Conservation (phyloP, 2,888 invertebrate genomes). For the Aphelenchoides bicaudatus region DNA sequence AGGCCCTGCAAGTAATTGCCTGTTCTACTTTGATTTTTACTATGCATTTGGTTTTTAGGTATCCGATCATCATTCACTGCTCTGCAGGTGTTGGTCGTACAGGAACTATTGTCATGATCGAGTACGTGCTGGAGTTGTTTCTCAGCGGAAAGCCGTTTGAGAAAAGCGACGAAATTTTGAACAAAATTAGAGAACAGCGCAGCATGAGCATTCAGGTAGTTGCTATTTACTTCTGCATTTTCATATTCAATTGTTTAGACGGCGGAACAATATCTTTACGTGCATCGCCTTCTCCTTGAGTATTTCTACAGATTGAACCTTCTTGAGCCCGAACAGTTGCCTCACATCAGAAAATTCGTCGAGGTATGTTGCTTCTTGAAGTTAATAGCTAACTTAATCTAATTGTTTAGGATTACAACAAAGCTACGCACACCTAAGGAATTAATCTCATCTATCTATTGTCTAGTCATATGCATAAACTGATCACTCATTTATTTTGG, state of each 20-base stretch:
- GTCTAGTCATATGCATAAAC: no score
- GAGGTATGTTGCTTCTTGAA: no score
- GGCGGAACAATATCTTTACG: not conserved
- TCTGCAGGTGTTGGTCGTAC: conserved; percentile 27
- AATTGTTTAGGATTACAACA: no score
- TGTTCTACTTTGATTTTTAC: no score
- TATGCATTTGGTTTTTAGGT: no score
- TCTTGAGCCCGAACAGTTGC: not conserved
- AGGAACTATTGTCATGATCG: conserved; percentile 24
- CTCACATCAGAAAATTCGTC: conserved; percentile 4
- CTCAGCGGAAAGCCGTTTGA: conserved; percentile 21
- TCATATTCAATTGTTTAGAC: no score
- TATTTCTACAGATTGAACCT: conserved; percentile 1
- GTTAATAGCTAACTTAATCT: no score
- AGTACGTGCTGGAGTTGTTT: conserved; percentile 21
- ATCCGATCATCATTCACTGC: conserved; percentile 21
- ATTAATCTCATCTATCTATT: no score
- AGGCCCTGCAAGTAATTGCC: conserved; percentile 14
- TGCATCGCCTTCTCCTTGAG: conserved; percentile 9
- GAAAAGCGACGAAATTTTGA: conserved; percentile 23
- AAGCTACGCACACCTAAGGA: no score
- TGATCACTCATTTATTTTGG: no score
- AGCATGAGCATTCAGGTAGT: conserved; percentile 25
- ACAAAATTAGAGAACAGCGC: conserved; percentile 23
- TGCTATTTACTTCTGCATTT: no score